phyloP scores from a whole-genome alignment of 2,113 vertebrate genomes.

The Lipophrys pholis region DNA sequence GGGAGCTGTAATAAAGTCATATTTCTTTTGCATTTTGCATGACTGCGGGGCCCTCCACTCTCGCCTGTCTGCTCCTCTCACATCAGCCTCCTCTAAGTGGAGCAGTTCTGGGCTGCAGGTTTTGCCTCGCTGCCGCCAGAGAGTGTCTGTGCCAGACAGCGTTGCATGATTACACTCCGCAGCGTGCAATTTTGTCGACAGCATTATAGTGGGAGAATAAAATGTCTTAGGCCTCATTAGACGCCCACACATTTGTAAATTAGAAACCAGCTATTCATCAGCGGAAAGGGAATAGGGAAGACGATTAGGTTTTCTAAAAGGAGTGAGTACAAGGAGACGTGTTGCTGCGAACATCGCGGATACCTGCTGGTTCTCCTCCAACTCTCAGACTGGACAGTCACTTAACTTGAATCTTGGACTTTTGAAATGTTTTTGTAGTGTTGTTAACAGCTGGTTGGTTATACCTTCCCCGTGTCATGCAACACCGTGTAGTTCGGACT shows the following conservation, averaged over 20 bases:
- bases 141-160: constrained; percentile 76
- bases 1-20: constrained; percentile 84
- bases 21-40: constrained; percentile 93
- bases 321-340: not conserved
- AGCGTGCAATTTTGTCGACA: constrained; percentile 70
- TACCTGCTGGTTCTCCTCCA: too few species aligned
- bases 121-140: constrained; percentile 85
- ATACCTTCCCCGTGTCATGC: too few species aligned
- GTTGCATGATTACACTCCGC: constrained; percentile 70
- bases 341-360: not conserved
- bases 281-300: constrained; percentile 13
- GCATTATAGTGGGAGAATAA: constrained; percentile 65
- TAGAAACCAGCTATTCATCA: constrained; percentile 71
- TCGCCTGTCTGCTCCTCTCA: constrained; percentile 93
- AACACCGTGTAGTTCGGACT: too few species aligned
- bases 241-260: constrained; percentile 72
- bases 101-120: constrained; percentile 88
- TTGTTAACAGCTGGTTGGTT: too few species aligned
- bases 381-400: too few species aligned
- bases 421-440: too few species aligned
- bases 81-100: constrained; percentile 89
- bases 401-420: too few species aligned
- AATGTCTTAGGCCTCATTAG: constrained; percentile 78
- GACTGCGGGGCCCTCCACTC: constrained; percentile 90
- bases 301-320: constrained; percentile 7